A percentile compares a stretch with the other conserved stretches of the same genome.
Evolutionary conservation across 1,140 invertebrate genomes (phyloP).

Genomic region (Geopemphigus sp.): DNA sequence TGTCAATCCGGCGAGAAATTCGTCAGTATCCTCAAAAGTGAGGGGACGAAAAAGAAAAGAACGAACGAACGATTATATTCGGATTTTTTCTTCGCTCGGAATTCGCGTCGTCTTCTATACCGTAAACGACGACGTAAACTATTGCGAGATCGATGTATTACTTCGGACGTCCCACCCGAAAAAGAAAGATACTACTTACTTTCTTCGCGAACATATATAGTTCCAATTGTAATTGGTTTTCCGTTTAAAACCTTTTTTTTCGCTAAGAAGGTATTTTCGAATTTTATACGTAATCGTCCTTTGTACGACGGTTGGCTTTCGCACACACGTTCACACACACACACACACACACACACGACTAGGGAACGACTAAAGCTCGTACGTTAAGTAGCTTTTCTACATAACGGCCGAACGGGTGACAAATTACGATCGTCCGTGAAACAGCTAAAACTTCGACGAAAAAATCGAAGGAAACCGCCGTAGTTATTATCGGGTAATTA

Average conservation of each 20-base stretch:
- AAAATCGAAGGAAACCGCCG: too few species aligned
- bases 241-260: too few species aligned
- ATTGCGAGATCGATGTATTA: constrained; percentile 25
- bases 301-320: too few species aligned
- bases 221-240: neutral
- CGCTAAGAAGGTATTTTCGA: too few species aligned
- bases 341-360: too few species aligned
- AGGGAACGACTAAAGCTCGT: too few species aligned
- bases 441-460: too few species aligned
- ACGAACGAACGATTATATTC: constrained; percentile 15
- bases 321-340: too few species aligned
- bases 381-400: neutral
- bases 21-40: too few species aligned
- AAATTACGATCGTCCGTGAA: neutral
- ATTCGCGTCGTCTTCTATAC: neutral
- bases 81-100: too few species aligned
- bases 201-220: neutral
- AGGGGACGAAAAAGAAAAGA: neutral
- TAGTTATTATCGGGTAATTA: too few species aligned
- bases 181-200: neutral
- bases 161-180: neutral
- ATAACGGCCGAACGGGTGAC: neutral
- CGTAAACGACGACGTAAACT: constrained; percentile 6
- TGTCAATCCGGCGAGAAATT: neutral
- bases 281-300: too few species aligned